Evolutionary conservation across 2,888 invertebrate species (phyloP).

Genomic region (Drosophila subsilvestris): DNA sequence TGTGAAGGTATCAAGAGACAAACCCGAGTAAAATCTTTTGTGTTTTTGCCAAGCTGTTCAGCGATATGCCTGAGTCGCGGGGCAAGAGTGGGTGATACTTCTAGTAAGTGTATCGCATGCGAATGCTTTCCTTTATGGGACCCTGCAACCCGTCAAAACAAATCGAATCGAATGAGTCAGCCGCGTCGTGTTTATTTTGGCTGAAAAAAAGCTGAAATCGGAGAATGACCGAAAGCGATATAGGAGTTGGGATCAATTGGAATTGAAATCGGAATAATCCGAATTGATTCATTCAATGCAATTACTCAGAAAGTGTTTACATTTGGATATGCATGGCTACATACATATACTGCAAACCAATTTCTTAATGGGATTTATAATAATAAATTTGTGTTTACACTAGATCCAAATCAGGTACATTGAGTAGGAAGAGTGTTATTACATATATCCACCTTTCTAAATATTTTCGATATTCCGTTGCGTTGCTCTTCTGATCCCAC

Average conservation of each 20-base stretch:
- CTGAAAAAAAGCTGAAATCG: conserved; percentile 23
- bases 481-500: background rate
- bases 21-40: background rate
- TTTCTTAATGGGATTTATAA: too few relatives aligned
- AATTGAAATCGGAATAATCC: background rate
- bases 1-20: too few relatives aligned
- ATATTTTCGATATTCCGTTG: background rate
- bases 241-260: background rate
- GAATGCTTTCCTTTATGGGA: conserved; percentile 51
- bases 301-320: background rate
- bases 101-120: conserved; percentile 2
- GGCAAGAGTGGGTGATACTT: background rate
- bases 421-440: background rate
- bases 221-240: conserved; percentile 13
- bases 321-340: background rate
- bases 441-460: too few relatives aligned
- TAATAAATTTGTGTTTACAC: background rate
- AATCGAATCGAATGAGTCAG: conserved; percentile 48
- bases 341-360: background rate
- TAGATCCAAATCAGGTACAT: background rate
- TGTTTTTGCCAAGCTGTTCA: background rate
- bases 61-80: too few relatives aligned
- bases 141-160: conserved; percentile 31
- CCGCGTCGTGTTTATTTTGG: conserved; percentile 44
- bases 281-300: background rate